Conservation (phyloP, 2,888 invertebrate species). For the Temnothorax rugatulus region DNA sequence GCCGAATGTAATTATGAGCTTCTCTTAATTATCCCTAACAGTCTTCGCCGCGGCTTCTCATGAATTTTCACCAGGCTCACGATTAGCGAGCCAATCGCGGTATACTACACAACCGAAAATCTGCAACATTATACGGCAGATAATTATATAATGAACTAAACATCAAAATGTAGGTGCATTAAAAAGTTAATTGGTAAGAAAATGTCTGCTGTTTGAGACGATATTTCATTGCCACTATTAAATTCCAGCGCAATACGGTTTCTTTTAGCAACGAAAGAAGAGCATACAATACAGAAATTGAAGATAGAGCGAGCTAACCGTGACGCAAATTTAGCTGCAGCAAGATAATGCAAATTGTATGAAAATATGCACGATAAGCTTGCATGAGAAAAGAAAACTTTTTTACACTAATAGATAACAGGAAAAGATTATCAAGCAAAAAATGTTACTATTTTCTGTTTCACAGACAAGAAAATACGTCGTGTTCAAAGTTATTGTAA, state of each 20-base stretch:
- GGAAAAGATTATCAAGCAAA: not conserved
- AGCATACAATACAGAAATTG: not conserved
- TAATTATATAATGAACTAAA: not conserved
- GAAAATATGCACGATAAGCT: not conserved
- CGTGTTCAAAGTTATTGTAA: not conserved
- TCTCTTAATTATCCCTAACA: constrained; percentile 11
- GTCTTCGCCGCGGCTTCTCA: not conserved
- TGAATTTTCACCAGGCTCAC: not conserved
- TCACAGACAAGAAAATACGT: not conserved
- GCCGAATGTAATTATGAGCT: constrained; percentile 11
- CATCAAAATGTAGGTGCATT: not conserved
- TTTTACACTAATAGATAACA: not conserved
- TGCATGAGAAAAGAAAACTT: not conserved
- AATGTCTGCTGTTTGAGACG: not conserved
- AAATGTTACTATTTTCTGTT: not conserved
- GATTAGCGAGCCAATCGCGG: not conserved
- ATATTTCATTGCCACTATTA: not conserved
- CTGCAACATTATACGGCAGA: not conserved
- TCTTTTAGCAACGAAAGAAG: not conserved
- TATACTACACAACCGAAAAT: not conserved
- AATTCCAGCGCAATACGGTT: not conserved
- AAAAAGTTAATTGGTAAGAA: not conserved
- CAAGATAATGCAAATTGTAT: not conserved
- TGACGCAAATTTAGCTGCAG: not conserved
- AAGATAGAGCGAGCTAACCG: not conserved